Evolutionary conservation across 92 coral and sea anemone species (phyloP), one percentile per base, ranked within the genome.

Genomic region (Heteractis magnifica): DNA sequence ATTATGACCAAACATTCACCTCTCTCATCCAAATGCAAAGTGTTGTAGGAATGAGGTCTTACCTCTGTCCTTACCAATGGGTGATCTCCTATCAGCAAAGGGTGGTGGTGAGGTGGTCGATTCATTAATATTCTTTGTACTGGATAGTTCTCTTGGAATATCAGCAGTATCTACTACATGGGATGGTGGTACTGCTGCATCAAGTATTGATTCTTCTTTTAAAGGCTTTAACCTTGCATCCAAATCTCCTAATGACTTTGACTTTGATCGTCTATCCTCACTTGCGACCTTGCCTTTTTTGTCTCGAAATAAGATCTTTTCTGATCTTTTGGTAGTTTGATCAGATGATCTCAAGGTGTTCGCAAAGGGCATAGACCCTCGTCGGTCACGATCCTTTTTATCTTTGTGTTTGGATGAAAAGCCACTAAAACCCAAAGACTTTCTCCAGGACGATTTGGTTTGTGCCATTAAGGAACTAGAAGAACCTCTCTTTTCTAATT

Each of bases 401-500:
- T 93, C 94, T 74, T 86, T 93, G n/a, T 90, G 71, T 51, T 85
- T 85, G 71, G 82, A 88, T 16, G 88, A 71, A 51, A 92, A 92
- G 49, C 92, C 94, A 13, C 88, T 80, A 64, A 93, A 86, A 51
- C 98, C 98, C 49, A 93, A 71, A 7, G 98, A 91, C 80, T 82
- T 91, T 18, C 98, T 83, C 98, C 98, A 93, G 0, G 98, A 93
- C 11, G 94, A 90, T 56, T 92, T 92, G 52, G 82, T 86, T 21
- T 86, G 88, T 12, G 89, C 72, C 52, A 80, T 89, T 8, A 89
- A 84, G 55, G 91, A 86, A 26, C 89, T 81, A 8, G 89, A 70
- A 0, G 90, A 93, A 58, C 93, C 89, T 79, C 90, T 82, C 10
- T 93, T 91, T 75, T 93, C 97, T 49, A 91, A 56, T 77, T 93